Base-by-base conservation (phyloP, 2,113 vertebrate genomes). In the Corythornis cristatus region DNA sequence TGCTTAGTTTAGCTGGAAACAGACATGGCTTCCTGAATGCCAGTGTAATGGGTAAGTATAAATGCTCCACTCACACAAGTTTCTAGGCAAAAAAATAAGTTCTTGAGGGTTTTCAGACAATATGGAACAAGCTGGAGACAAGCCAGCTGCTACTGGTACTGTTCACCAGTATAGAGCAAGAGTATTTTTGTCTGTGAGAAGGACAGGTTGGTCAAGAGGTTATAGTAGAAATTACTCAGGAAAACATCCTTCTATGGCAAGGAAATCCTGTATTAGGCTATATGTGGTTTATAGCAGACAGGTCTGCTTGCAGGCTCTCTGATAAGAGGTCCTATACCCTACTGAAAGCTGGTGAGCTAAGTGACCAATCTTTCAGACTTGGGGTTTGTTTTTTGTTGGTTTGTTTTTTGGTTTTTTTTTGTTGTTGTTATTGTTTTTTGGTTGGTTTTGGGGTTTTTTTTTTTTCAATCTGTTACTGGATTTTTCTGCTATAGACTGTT, bases 181-280 rank as follows among this genome's bases (percentile, higher is more conserved):
- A 8, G 19, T 12, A 18, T 42, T 70, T 50, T 61, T 83, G 43
- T 28, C 60, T 37, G n/a, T 46, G 20, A 15, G 16, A 60, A 57
- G 8, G 37, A 57, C n/a, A 37, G 53, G 33, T 84, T 37, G 65
- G 23, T 33, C 50, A 65, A 86, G 68, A 87, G 53, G 9, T 5
- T 53, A 40, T 33, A 73, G 26, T 37, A 18, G 25, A 65, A 84
- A 71, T 86, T 83, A 18, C 48, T 90, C 83, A 45, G 92, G 90
- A 95, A 94, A 53, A 43, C 60, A 31, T 96, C 83, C 68, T 83
- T 64, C 67, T 33, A 12, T 57, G 81, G 88, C 56, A 33, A 83
- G 95, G 90, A 96, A 96, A 96, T 94, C 93, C 90, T 94, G 88
- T 81, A 95, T 90, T 86, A 83, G 40, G 53, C 70, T 83, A 3